Conservation (phyloP, 1,140 invertebrate species). For the Hycleus phaleratus region DNA sequence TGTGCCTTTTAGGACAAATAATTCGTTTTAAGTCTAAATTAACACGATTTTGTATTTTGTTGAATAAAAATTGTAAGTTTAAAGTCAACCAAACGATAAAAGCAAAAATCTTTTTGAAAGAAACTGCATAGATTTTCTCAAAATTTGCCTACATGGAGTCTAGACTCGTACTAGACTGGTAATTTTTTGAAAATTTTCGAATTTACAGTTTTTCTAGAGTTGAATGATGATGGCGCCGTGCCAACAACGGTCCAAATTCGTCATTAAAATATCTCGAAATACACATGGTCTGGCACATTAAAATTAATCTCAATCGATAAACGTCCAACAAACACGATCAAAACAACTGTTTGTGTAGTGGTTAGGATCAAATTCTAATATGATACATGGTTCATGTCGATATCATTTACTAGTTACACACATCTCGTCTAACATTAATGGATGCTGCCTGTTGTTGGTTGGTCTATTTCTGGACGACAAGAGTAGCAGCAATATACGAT, state of each 20-base stretch:
- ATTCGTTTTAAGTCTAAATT: too few species aligned
- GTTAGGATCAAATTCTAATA: constrained; percentile 9
- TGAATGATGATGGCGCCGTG: constrained; percentile 1
- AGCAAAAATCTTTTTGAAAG: too few species aligned
- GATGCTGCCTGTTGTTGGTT: constrained; percentile 2
- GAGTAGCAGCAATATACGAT: constrained; percentile 7
- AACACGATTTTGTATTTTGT: too few species aligned
- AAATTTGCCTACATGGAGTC: too few species aligned
- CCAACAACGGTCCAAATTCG: constrained; percentile 14
- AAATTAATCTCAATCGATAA: constrained; percentile 9
- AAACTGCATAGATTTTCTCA: too few species aligned
- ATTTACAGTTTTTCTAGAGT: too few species aligned
- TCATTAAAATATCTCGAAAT: not conserved
- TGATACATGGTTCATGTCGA: constrained; percentile 16
- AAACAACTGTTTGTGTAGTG: not conserved
- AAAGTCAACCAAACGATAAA: too few species aligned
- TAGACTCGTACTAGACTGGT: too few species aligned
- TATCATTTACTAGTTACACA: constrained; percentile 3
- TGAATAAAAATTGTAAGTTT: too few species aligned
- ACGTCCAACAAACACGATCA: not conserved
- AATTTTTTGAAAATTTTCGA: too few species aligned
- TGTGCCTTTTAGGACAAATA: too few species aligned
- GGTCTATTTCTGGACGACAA: constrained; percentile 14
- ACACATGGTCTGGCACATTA: constrained; percentile 2
- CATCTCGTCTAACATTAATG: constrained; percentile 15